Evolutionary conservation across 2,888 invertebrate genomes (phyloP), one percentile per base, ranked within the genome.

Genomic region (Nycteola revayana): DNA sequence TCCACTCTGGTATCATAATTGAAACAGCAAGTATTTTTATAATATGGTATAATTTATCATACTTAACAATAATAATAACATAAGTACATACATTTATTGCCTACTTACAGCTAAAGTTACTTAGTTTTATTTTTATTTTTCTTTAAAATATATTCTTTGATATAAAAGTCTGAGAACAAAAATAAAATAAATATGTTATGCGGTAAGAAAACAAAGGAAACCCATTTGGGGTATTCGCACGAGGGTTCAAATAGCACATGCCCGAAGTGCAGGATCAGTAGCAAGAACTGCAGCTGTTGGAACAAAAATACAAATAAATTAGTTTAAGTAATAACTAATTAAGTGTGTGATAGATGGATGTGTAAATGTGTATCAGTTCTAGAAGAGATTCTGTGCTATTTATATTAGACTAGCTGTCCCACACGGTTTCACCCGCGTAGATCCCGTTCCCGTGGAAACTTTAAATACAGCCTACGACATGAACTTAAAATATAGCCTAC

Each of bases 151-250:
- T 94, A 94, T n/a, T 91, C 75, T 57, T 91, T 92, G 48, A 90
- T 88, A 49, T 94, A 94, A 66, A 94, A 94, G 52, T 94, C 92
- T 4, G 83, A 74, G 69, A 94, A 94, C 18, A 94, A 74, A 40
- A 91, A 69, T 4, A 93, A 74, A 82, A 94, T 93, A 57, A 93
- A 91, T 30, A 92, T 65, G 66, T 93, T 93, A 68, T 94, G 94
- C 0, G 92, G 91, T 20, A 93, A 70, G 52, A 92, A 89, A 28
- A 91, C 36, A 30, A 90, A 78, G 0, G 90, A 82, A 0, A 90
- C 75, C 87, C 91, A 90, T 47, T 89, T 90, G 6, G 94, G 93
- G 61, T 91, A 93, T 9, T 76, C 85, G 65, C 94, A 94, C 32
- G 90, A 84, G 0, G 90, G 81, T 53, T 82, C 77, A 71, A 91